phyloP scores from a whole-genome alignment of 2,113 vertebrate species.

The Phycodurus eques region DNA sequence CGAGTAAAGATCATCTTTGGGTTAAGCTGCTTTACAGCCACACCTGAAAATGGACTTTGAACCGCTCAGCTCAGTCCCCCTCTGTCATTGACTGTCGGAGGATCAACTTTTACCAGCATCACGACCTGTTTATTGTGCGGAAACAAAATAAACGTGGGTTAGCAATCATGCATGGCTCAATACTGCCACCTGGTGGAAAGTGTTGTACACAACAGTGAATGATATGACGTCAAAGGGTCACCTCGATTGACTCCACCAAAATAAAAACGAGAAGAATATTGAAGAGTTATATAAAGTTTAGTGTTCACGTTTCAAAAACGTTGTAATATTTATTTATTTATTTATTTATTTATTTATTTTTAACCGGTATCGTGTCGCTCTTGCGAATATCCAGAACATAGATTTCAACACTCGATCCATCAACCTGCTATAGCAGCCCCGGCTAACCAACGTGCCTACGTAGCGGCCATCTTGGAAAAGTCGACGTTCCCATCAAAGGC shows the following conservation, averaged over 20 bases:
- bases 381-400: not conserved
- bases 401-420: too few relatives aligned
- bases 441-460: too few relatives aligned
- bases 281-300: not conserved
- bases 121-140: slow-evolving; percentile 22
- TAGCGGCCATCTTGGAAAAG: too few relatives aligned
- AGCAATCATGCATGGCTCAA: slow-evolving; percentile 8
- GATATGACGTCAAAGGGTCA: not conserved
- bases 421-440: too few relatives aligned
- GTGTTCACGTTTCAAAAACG: not conserved
- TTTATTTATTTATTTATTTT: too few relatives aligned
- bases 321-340: not conserved
- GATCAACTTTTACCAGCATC: slow-evolving; percentile 6
- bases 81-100: slow-evolving; percentile 5
- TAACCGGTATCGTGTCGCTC: not conserved
- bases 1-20: slow-evolving; percentile 11
- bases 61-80: slow-evolving; percentile 18
- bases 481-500: too few relatives aligned
- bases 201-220: too few relatives aligned
- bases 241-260: not conserved
- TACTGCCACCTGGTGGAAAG: slow-evolving; percentile 49
- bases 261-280: not conserved
- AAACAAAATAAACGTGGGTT: slow-evolving; percentile 9
- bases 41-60: slow-evolving; percentile 28
- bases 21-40: slow-evolving; percentile 25